Percentiles rank a stretch among this genome's conserved stretches.
Conservation (phyloP, 2,888 invertebrate species). For the Sminthurinus aureus region DNA sequence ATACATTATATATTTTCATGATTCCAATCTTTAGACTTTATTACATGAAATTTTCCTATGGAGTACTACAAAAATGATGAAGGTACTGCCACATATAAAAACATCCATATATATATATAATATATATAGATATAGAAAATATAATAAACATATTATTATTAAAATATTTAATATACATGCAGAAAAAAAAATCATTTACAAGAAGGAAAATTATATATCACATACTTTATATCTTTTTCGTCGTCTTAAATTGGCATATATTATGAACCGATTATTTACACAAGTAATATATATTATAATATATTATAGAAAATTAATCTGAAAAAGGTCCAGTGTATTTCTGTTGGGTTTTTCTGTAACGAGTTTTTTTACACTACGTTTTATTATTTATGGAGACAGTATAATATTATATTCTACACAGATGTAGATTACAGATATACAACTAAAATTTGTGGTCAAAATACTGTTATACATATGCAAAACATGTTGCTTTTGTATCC, state of each 20-base stretch:
- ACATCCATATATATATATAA: neutral
- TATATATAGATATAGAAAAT: neutral
- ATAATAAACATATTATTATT: neutral
- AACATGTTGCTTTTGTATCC: neutral
- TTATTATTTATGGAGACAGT: neutral
- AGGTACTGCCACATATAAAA: neutral
- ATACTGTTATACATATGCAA: neutral
- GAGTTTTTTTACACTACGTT: neutral
- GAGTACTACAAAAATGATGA: neutral
- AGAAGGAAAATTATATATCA: neutral
- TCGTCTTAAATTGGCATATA: no score
- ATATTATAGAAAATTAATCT: neutral
- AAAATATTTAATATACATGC: neutral
- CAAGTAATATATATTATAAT: neutral
- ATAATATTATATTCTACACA: neutral
- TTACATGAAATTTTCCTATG: neutral
- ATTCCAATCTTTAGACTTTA: neutral
- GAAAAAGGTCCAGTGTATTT: neutral
- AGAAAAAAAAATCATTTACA: neutral
- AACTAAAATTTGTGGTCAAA: no score
- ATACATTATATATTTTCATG: neutral
- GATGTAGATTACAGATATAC: neutral
- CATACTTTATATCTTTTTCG: neutral
- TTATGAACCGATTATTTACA: no score
- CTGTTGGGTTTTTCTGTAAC: neutral